Conservation (phyloP, 2,888 invertebrate species). For the Leptodirus hochenwartii region DNA sequence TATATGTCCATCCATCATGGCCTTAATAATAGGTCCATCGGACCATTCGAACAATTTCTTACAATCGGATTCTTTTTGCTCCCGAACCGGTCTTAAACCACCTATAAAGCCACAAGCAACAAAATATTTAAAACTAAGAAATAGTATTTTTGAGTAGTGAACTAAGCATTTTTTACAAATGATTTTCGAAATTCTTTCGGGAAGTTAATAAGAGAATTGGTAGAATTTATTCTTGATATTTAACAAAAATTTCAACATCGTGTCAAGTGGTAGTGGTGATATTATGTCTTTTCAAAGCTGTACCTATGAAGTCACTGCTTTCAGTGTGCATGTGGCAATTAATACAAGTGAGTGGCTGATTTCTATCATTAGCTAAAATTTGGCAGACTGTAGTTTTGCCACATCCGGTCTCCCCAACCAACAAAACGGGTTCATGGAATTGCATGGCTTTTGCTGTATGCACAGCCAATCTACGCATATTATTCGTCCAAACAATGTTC, state of each 20-base stretch:
- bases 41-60: slow-evolving; percentile 85
- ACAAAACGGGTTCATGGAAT: slow-evolving; percentile 83
- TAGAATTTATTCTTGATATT: no score
- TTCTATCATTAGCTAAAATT: slow-evolving; percentile 52
- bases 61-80: slow-evolving; percentile 25
- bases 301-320: slow-evolving; percentile 96
- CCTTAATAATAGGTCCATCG: slow-evolving; percentile 83
- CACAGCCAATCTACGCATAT: slow-evolving; percentile 68
- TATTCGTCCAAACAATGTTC: slow-evolving; percentile 89
- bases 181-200: no score
- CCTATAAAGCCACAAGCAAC: no score
- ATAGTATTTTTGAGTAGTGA: no score
- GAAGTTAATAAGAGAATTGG: no score
- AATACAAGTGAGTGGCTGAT: slow-evolving; percentile 53
- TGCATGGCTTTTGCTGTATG: slow-evolving; percentile 67
- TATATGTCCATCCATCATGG: slow-evolving; percentile 75
- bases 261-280: no score
- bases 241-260: no score
- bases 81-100: slow-evolving; percentile 74
- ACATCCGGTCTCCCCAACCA: slow-evolving; percentile 96
- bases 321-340: slow-evolving; percentile 99
- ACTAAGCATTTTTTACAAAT: no score
- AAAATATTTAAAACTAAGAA: no score
- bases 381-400: slow-evolving; percentile 96
- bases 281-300: no score